phyloP scores from a whole-genome alignment of 2,888 invertebrate species.

The Drosophila mettleri region DNA sequence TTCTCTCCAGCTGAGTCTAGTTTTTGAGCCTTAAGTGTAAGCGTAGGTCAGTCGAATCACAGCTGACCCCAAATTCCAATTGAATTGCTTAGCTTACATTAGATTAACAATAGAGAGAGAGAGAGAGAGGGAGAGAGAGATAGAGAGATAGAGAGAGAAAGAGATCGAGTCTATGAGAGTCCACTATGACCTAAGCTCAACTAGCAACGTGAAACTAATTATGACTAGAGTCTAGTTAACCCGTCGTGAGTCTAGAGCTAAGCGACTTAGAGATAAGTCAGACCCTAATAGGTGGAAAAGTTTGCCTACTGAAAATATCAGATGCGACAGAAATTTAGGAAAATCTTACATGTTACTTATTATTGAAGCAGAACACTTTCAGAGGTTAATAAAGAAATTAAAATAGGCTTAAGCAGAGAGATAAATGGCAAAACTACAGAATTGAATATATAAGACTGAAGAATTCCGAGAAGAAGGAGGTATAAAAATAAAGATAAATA shows the following conservation, averaged over 20 bases:
- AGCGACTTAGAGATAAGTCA: background rate
- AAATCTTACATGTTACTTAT: background rate
- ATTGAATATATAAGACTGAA: too few species aligned
- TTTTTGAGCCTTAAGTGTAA: conserved; percentile 21
- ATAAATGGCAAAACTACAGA: too few species aligned
- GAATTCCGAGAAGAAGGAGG: too few species aligned
- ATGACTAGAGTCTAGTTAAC: background rate
- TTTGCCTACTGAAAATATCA: background rate
- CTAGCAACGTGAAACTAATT: background rate
- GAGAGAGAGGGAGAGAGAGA: background rate
- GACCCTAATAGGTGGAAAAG: background rate
- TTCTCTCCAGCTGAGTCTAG: conserved; percentile 8
- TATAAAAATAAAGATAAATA: too few species aligned
- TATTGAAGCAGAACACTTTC: background rate
- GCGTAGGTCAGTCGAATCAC: conserved; percentile 35
- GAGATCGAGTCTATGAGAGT: background rate
- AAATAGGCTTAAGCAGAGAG: background rate
- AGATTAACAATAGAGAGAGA: conserved; percentile 15
- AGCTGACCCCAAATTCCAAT: conserved; percentile 52
- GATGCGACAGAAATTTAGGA: background rate
- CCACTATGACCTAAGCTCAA: background rate
- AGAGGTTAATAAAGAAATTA: too few species aligned
- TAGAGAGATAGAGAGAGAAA: background rate
- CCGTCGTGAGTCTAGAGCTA: background rate
- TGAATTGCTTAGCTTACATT: conserved; percentile 44